Base-by-base conservation (phyloP, 2,888 invertebrate species). In the Drosophila diplacantha region DNA sequence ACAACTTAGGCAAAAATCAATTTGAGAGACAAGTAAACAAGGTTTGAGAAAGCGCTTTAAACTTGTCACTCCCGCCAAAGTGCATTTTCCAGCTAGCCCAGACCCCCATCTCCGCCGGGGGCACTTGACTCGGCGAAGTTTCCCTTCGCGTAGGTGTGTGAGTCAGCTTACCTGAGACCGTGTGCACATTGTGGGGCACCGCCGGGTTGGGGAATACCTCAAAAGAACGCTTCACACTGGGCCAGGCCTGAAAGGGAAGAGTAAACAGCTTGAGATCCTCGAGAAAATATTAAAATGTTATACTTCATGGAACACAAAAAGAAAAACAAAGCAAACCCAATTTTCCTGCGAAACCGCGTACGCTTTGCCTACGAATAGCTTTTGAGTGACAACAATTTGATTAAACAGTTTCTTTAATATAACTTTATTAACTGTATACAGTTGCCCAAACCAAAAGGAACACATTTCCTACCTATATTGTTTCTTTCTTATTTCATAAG, bases 211-310 rank as follows among this genome's bases (percentile, higher is more conserved):
- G 81, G 47, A 81, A 84, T 22, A 87, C 69, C 70, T 88, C 87
- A 69, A 87, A 88, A 37, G 87, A 79, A 59, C 83, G 86, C 78
- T 85, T 87, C 50, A 87, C 81, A 58, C 83, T 81, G 63, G 88
- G 85, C 88, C 88, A 88, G 68, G 88, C 88, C 88, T 88, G 82
- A 37, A 60, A 20, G 12, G 6, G 35, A n/a, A 54, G 24, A 24
- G 7, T 24, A 24, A 24, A 24, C 1, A 24, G 6, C 0, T 6
- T 24, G 6, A 1, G 22, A 22, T 24, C 24, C 24, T 24, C 24
- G 24, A 24, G 43, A 31, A 44, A 31, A 31, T 8, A 14, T 8
- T 5, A 16, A 9, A 24, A n/a, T 0, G 0, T 14, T 0, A 18
- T 18, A 38, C 14, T 12, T 20, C 1, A 12, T 12, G 7, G 9